Percentiles rank a stretch among this genome's conserved stretches.
Evolutionary conservation across 2,797 vertebrate genomes (phyloP).

Genomic region (Rhadinocentrus ornatus): DNA sequence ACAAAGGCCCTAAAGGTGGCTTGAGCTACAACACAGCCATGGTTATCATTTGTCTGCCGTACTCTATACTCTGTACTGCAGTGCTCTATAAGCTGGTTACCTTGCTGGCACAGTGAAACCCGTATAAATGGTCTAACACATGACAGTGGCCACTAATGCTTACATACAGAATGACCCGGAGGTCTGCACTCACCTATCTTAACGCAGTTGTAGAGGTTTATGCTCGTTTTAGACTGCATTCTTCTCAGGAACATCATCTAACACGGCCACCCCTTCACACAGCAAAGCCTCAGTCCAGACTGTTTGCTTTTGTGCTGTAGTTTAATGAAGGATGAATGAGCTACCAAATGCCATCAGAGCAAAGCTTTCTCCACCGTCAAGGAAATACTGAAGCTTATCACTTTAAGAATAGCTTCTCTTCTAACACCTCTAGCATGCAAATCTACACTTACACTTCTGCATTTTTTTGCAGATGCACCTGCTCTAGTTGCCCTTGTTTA

Average conservation of each 20-base stretch:
- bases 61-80: too few species aligned
- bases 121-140: too few species aligned
- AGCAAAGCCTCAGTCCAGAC: not conserved
- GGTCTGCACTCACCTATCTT: not conserved
- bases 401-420: not conserved
- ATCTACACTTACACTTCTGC: not conserved
- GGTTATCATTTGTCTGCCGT: too few species aligned
- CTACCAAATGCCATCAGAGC: not conserved
- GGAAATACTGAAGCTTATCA: not conserved
- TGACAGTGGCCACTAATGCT: not conserved
- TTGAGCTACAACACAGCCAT: too few species aligned
- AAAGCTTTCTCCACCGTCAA: not conserved
- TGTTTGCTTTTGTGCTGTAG: not conserved
- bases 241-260: not conserved
- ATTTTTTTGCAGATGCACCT: too few species aligned
- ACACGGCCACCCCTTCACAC: not conserved
- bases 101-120: too few species aligned
- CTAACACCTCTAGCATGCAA: not conserved
- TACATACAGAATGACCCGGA: not conserved
- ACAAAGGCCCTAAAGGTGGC: too few species aligned
- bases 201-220: not conserved
- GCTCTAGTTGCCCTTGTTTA: not conserved
- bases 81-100: too few species aligned
- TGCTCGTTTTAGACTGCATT: not conserved
- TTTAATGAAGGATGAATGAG: not conserved